Percentiles rank a stretch among this genome's conserved stretches.
Conservation (phyloP, 2,113 vertebrate species). For the Girardinichthys multiradiatus region DNA sequence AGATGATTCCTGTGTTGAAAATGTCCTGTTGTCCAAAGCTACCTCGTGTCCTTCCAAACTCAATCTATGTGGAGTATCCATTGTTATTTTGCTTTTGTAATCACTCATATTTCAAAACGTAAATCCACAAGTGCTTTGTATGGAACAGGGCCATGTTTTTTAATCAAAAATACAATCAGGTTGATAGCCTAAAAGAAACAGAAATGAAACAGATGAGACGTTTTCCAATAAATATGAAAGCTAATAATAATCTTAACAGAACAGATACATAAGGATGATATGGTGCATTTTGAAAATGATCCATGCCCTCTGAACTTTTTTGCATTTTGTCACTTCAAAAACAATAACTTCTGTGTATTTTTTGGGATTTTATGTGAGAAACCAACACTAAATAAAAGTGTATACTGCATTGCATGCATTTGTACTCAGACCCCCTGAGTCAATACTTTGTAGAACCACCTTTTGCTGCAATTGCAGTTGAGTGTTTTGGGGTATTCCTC, state of each 20-base stretch:
- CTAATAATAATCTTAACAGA: constrained; percentile 1
- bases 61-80: constrained; percentile 75
- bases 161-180: constrained; percentile 36
- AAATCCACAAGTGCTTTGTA: constrained; percentile 65
- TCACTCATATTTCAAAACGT: constrained; percentile 69
- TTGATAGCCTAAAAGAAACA: constrained; percentile 62
- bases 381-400: too few relatives aligned
- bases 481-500: too few relatives aligned
- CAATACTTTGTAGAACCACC: too few relatives aligned
- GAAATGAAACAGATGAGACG: constrained; percentile 24
- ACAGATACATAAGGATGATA: not conserved
- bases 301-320: too few relatives aligned
- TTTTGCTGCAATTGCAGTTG: too few relatives aligned
- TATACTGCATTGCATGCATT: too few relatives aligned
- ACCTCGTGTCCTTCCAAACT: constrained; percentile 60
- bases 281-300: too few relatives aligned
- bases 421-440: too few relatives aligned
- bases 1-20: constrained; percentile 19
- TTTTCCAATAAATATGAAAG: constrained; percentile 1
- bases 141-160: constrained; percentile 60
- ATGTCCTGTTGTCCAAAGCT: constrained; percentile 20
- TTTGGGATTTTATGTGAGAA: too few relatives aligned
- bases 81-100: constrained; percentile 66
- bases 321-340: too few relatives aligned
- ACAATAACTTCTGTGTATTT: too few relatives aligned